These are phyloP conservation scores for Omphaloscelis lunosa DNA, from an alignment of 2,888 invertebrate genomes.

Conservation along the genomic window DNA sequence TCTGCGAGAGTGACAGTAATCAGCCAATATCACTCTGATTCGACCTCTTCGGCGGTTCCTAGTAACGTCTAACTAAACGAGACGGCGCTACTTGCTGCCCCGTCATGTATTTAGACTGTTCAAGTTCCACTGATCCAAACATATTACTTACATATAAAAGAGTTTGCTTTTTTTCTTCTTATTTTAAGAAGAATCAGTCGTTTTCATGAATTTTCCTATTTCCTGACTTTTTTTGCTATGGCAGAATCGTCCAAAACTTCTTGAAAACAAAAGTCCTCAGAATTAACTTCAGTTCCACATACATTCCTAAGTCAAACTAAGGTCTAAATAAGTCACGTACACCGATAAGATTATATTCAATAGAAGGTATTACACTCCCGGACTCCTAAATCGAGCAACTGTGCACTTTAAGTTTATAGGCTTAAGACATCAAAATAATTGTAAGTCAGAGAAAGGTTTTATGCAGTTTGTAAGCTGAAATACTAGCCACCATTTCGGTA, in stretches of 20 bases:
- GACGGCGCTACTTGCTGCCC: background rate
- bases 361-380: slow-evolving; percentile 34
- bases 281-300: background rate
- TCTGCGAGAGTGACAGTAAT: background rate
- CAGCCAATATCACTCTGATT: background rate
- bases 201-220: background rate
- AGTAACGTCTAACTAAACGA: background rate
- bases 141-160: background rate
- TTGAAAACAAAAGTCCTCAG: background rate
- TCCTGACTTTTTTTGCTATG: background rate
- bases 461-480: too few relatives aligned
- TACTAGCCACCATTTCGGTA: too few relatives aligned
- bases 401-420: too few relatives aligned
- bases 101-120: background rate
- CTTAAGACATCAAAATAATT: too few relatives aligned
- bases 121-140: background rate
- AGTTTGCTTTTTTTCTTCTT: background rate
- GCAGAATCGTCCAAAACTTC: background rate
- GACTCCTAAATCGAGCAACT: too few relatives aligned
- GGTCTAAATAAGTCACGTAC: slow-evolving; percentile 33
- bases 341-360: slow-evolving; percentile 23
- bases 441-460: too few relatives aligned
- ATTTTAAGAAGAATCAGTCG: background rate
- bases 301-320: background rate
- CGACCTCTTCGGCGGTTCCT: background rate